Conservation (phyloP, 2,113 vertebrate genomes). For the Tachycineta bicolor region DNA sequence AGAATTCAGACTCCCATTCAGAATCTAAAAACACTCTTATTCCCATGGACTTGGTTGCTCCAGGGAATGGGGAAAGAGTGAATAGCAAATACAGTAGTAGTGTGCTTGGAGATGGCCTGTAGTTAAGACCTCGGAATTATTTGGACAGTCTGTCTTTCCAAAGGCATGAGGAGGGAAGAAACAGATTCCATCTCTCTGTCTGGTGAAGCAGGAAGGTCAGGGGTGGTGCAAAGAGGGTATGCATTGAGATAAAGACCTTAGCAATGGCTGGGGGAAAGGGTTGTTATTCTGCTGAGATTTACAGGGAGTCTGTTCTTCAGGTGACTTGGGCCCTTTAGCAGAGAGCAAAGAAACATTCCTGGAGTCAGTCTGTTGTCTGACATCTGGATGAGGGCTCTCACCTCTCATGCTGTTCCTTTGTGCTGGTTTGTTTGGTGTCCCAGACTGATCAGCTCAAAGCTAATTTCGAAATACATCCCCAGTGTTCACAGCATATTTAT, state of each 20-base stretch:
- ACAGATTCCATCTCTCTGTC: not conserved
- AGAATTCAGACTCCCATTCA: not conserved
- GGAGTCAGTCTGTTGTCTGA: not conserved
- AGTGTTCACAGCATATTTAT: not conserved
- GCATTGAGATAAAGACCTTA: not conserved
- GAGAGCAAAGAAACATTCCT: not conserved
- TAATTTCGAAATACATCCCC: conserved; percentile 33
- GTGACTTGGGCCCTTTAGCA: not conserved
- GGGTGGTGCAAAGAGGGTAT: not conserved
- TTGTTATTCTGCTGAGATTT: not conserved
- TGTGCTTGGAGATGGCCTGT: not conserved
- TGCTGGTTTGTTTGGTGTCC: not conserved
- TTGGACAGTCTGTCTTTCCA: not conserved
- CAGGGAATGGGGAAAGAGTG: not conserved
- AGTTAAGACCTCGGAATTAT: not conserved
- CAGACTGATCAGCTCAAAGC: not conserved
- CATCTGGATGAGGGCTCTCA: not conserved
- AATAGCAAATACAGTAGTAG: not conserved
- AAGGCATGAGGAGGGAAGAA: not conserved
- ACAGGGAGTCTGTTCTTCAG: not conserved
- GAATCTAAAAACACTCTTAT: not conserved
- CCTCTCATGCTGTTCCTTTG: not conserved
- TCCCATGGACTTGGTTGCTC: not conserved
- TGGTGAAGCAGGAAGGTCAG: not conserved
- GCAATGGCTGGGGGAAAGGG: not conserved